Percentiles rank a stretch among this genome's conserved stretches.
Evolutionary conservation across 2,797 vertebrate species (phyloP).

Genomic region (Hemitrygon akajei): DNA sequence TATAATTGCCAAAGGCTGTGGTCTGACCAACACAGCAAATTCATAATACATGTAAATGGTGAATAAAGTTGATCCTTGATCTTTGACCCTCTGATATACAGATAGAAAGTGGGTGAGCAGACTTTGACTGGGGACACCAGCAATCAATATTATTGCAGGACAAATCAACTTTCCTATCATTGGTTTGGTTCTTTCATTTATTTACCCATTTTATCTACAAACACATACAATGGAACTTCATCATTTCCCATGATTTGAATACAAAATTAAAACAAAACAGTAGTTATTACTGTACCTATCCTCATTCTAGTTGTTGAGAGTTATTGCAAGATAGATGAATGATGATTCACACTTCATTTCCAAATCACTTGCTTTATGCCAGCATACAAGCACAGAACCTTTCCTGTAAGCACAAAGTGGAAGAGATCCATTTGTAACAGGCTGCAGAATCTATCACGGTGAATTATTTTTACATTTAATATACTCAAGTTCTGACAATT

Average conservation of each 20-base stretch:
- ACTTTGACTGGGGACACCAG: neutral
- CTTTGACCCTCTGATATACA: neutral
- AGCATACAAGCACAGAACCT: neutral
- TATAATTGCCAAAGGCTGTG: too few relatives aligned
- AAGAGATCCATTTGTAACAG: neutral
- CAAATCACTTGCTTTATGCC: neutral
- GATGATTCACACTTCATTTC: neutral
- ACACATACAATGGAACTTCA: too few relatives aligned
- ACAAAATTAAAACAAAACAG: neutral
- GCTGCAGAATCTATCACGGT: neutral
- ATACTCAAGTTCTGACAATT: neutral
- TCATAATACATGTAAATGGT: too few relatives aligned
- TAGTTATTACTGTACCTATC: neutral
- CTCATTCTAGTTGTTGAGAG: neutral
- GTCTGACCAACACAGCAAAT: too few relatives aligned
- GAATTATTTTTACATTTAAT: neutral
- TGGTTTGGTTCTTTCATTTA: neutral
- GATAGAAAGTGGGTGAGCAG: neutral
- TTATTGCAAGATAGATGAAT: neutral
- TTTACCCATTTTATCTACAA: neutral
- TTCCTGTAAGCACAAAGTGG: neutral
- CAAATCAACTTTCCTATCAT: neutral
- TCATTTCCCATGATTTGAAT: neutral
- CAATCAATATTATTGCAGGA: neutral
- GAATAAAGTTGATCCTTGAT: too few relatives aligned